Percentiles rank a stretch among this genome's conserved stretches.
Conservation (phyloP, 2,888 invertebrate species). For the Nomada ferruginata region DNA sequence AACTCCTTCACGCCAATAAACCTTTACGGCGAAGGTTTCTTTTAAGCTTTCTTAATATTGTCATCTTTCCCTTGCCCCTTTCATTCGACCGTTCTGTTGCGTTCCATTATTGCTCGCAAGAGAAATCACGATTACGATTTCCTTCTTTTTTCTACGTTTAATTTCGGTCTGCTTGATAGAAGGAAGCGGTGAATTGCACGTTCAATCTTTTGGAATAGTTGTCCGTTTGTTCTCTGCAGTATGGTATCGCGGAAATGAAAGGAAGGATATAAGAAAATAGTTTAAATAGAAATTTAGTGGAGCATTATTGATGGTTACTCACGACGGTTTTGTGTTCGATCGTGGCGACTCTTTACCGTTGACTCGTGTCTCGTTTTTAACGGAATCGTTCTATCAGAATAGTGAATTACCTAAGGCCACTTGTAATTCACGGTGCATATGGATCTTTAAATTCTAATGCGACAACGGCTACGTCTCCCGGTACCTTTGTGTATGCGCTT, state of each 20-base stretch:
- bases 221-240: not conserved
- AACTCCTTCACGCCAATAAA: conserved; percentile 83
- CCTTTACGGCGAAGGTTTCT: conserved; percentile 82
- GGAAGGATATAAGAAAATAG: not conserved
- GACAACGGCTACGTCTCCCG: not conserved
- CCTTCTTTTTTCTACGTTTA: not conserved
- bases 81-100: conserved; percentile 12
- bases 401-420: conserved; percentile 1
- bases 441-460: conserved; percentile 31
- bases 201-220: not conserved
- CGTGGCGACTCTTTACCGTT: not conserved
- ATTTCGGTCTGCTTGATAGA: not conserved
- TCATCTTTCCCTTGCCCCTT: conserved; percentile 76
- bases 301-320: not conserved
- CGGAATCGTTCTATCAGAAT: conserved; percentile 11
- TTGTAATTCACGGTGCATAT: conserved; percentile 8
- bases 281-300: not conserved
- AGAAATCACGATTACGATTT: conserved; percentile 10
- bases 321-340: not conserved
- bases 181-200: not conserved
- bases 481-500: conserved; percentile 2
- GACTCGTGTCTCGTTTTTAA: not conserved
- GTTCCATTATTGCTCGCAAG: conserved; percentile 28
- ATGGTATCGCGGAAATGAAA: not conserved
- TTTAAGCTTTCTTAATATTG: conserved; percentile 80